Evolutionary conservation across 2,888 invertebrate genomes (phyloP).

Genomic region (Pharmacophagus antenor): DNA sequence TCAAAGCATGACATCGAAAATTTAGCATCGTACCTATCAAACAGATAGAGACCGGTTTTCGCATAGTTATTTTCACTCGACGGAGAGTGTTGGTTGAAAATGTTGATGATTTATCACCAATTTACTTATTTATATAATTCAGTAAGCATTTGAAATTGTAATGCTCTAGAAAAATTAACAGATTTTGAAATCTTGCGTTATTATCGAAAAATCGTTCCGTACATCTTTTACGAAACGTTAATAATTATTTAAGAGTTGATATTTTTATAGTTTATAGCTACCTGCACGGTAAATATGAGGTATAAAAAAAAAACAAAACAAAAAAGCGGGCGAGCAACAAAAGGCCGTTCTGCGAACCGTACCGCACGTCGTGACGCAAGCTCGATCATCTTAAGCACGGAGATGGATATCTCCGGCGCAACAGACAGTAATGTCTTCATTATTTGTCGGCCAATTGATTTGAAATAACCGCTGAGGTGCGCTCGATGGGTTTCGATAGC

Average conservation of each 20-base stretch:
- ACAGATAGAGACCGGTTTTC: no score
- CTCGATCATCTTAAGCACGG: slow-evolving; percentile 51
- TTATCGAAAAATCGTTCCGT: neutral
- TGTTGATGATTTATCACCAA: no score
- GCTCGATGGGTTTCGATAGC: slow-evolving; percentile 22
- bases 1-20: no score
- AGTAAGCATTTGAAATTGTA: no score
- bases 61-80: no score
- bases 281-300: slow-evolving; percentile 6
- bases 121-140: no score
- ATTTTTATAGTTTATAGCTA: slow-evolving; percentile 8
- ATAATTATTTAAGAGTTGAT: no score
- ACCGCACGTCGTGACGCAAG: slow-evolving; percentile 48
- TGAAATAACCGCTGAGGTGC: slow-evolving; percentile 37
- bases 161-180: no score
- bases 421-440: slow-evolving; percentile 71
- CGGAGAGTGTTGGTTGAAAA: no score
- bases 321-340: slow-evolving; percentile 33
- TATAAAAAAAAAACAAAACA: neutral
- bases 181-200: no score
- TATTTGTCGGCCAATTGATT: slow-evolving; percentile 65
- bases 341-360: slow-evolving; percentile 43
- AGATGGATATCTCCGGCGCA: slow-evolving; percentile 52
- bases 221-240: neutral
- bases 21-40: no score